Conservation (phyloP, 1,140 invertebrate genomes). For the Frieseomelitta varia region DNA sequence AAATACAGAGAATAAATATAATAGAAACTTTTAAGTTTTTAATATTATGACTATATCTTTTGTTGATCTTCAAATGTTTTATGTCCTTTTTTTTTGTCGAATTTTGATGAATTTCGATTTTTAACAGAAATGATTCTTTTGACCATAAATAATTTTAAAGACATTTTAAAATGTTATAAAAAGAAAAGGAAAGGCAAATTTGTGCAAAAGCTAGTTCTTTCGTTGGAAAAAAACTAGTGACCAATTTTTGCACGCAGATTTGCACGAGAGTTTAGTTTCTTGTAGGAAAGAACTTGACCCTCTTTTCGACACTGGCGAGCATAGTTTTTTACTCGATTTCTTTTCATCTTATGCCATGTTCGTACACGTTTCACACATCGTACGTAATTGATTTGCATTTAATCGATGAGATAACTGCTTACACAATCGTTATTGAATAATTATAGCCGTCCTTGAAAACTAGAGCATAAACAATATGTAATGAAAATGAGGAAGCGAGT, state of each 20-base stretch:
- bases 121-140: neutral
- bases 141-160: neutral
- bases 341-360: neutral
- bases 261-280: neutral
- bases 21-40: too few species aligned
- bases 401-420: neutral
- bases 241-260: neutral
- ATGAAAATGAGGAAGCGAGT: neutral
- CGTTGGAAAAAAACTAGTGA: neutral
- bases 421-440: neutral
- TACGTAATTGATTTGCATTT: conserved; percentile 7
- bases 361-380: neutral
- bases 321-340: neutral
- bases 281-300: neutral
- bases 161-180: neutral
- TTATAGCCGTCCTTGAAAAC: neutral
- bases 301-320: neutral
- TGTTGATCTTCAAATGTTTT: too few species aligned
- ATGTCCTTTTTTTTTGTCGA: too few species aligned
- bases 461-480: neutral
- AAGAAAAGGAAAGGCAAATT: neutral
- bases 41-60: too few species aligned
- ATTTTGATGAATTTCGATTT: too few species aligned
- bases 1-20: too few species aligned
- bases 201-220: neutral